Evolutionary conservation across 2,888 invertebrate species (phyloP).

Genomic region (Zhuqinia jingwanae): DNA sequence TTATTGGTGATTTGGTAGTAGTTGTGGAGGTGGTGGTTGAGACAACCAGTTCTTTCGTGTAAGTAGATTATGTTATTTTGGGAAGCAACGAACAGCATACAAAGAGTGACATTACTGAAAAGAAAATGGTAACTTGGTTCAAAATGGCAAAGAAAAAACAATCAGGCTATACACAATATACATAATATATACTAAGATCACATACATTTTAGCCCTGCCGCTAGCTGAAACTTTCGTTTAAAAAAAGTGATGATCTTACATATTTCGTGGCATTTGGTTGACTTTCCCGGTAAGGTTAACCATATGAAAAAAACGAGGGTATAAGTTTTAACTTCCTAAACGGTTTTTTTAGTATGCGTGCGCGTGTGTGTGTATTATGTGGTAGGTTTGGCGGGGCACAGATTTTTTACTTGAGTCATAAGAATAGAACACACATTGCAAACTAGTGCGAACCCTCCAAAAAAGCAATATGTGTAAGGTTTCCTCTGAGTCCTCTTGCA

Average conservation of each 20-base stretch:
- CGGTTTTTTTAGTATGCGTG: too few species aligned
- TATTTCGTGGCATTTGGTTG: not conserved
- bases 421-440: too few species aligned
- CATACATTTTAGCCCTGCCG: not conserved
- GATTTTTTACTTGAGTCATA: constrained; percentile 2
- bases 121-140: constrained; percentile 7
- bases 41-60: not conserved
- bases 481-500: too few species aligned
- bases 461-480: constrained; percentile 53
- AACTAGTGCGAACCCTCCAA: too few species aligned
- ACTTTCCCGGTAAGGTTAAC: too few species aligned
- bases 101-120: constrained; percentile 62
- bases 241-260: constrained; percentile 49
- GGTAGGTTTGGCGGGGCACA: not conserved
- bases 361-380: too few species aligned
- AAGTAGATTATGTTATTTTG: constrained; percentile 57
- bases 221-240: constrained; percentile 4
- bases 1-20: constrained; percentile 21
- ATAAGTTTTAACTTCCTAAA: too few species aligned
- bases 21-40: not conserved
- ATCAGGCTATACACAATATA: not conserved
- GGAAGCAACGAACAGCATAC: constrained; percentile 51
- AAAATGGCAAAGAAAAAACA: not conserved
- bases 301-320: too few species aligned
- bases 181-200: too few species aligned